phyloP scores from a whole-genome alignment of 1,140 invertebrate species.

The Zaprionus ghesquierei region DNA sequence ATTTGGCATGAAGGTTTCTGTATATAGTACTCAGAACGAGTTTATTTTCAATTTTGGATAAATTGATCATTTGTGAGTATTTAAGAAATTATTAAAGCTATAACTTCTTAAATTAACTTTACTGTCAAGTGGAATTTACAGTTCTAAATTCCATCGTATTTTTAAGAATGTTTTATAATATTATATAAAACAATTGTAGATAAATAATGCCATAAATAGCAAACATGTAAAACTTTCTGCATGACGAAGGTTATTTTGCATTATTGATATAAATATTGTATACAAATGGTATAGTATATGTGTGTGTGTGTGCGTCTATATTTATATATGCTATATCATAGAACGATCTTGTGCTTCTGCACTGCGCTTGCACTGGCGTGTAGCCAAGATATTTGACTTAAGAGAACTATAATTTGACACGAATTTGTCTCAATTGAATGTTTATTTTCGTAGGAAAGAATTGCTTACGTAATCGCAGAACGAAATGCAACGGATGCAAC shows the following conservation, averaged over 20 bases:
- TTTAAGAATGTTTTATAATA: too few species aligned
- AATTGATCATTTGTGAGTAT: too few species aligned
- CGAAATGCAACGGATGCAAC: not conserved
- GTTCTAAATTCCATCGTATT: too few species aligned
- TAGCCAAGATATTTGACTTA: conserved; percentile 65
- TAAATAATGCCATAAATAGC: too few species aligned
- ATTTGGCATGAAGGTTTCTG: too few species aligned
- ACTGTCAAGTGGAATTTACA: too few species aligned
- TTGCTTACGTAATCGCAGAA: not conserved
- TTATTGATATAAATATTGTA: not conserved
- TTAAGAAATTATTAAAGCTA: too few species aligned
- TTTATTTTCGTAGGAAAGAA: conserved; percentile 8
- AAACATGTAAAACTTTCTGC: too few species aligned
- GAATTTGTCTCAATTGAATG: conserved; percentile 54
- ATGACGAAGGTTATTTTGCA: not conserved
- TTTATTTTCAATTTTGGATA: too few species aligned
- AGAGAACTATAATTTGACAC: conserved; percentile 75
- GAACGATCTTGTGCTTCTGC: not conserved
- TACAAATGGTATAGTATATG: not conserved
- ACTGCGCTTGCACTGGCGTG: conserved; percentile 20
- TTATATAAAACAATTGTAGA: too few species aligned
- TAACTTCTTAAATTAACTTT: too few species aligned
- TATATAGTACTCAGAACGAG: too few species aligned
- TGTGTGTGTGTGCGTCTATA: not conserved
- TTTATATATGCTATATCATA: not conserved